Base-by-base conservation (phyloP, 2,888 invertebrate genomes). In the Stenotaenia linearis region DNA sequence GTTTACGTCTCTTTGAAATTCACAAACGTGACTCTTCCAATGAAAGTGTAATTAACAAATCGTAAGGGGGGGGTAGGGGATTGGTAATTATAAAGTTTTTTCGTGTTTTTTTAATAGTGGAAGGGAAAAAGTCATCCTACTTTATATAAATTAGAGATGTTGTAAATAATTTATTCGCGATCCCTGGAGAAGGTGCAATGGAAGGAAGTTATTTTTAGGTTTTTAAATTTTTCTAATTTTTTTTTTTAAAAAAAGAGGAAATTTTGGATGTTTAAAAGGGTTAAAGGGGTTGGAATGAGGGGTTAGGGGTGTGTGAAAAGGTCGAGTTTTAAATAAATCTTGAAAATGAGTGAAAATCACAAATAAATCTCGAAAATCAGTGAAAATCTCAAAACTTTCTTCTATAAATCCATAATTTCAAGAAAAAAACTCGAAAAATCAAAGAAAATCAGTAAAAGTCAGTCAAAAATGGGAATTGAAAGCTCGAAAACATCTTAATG, bases 21-120 rank as follows among this genome's bases (percentile, higher is more conserved):
- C 75, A 75, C 25, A 75, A 35, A 75, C 35, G 75, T 75, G 75
- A 30, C 75, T 75, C 75, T n/a, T n/a, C 35, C 32, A 75, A 75
- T 75, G 75, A 75, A 75, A 75, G 75, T 35, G 35, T 75, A 75
- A 75, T 75, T 30, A 75, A 75, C 75, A 75, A 75, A 75, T 75
- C 75, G 75, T 32, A 30, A 75, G 35, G 75, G 75, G 75, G 32
- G 75, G 75, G 32, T 75, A 28, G 6, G 32, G 28, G 21, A 21
- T 12, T 56, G 30, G 15, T 75, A 75, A 75, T 75, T 75, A 75
- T 75, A 35, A 35, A 30, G 32, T 75, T 75, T 75, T 75, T 75
- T 32, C 18, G 10, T 15, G 23, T 56, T 56, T 21, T 56, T 56
- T 56, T 56, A 9, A 9, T 18, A 56, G n/a, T n/a, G n/a, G n/a